These are phyloP conservation scores for Halocaridina rubra DNA, from an alignment of 2,888 invertebrate genomes.

Conservation along the genomic window DNA sequence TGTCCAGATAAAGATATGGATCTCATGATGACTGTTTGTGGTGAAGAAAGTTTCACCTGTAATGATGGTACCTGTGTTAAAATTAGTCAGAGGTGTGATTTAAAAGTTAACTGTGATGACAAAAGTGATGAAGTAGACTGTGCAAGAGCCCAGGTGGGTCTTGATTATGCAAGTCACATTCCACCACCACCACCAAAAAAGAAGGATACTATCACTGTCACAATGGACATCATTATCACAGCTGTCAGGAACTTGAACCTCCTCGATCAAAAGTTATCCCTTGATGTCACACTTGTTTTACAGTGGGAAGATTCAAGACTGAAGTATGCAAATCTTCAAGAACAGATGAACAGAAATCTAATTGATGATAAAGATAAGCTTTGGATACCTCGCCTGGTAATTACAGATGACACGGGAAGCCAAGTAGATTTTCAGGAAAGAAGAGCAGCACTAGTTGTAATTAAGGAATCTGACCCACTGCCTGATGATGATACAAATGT, in stretches of 20 bases:
- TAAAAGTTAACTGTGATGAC: not conserved
- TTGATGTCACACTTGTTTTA: not conserved
- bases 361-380: not conserved
- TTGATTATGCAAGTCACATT: constrained; percentile 5
- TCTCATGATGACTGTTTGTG: constrained; percentile 3
- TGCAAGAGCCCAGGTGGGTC: not conserved
- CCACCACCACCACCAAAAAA: not conserved
- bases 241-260: not conserved
- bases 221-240: not conserved
- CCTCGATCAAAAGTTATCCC: not conserved
- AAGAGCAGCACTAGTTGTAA: not conserved
- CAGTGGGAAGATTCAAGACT: constrained; percentile 4
- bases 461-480: not conserved
- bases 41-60: not conserved
- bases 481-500: not conserved
- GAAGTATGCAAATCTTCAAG: not conserved
- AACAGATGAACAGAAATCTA: not conserved
- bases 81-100: constrained; percentile 2
- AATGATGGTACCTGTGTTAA: constrained; percentile 6
- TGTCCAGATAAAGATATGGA: not conserved
- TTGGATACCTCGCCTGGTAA: not conserved
- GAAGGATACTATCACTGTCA: not conserved
- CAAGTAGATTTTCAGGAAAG: not conserved
- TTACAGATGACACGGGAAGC: constrained; percentile 7
- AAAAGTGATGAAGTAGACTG: constrained; percentile 1